Evolutionary conservation across 1,140 invertebrate genomes (phyloP).

Genomic region (Ephestia elutella): DNA sequence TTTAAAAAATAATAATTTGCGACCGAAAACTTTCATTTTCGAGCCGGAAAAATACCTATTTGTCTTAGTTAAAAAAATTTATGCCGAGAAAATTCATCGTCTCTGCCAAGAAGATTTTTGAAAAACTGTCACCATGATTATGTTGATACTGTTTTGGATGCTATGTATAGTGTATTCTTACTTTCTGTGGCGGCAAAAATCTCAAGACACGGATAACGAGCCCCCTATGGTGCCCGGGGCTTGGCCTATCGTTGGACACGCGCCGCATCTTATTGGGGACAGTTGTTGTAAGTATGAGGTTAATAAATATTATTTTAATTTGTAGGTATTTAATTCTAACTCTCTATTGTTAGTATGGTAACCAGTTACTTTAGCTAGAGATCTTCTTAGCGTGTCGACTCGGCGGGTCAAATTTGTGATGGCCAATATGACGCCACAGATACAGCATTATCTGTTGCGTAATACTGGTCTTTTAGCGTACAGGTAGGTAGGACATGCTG

Average conservation of each 20-base stretch:
- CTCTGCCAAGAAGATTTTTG: background rate
- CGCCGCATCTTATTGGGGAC: constrained; percentile 22
- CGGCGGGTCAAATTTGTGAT: too few relatives aligned
- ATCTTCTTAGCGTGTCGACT: too few relatives aligned
- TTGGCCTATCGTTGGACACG: constrained; percentile 26
- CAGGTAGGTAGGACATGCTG: too few relatives aligned
- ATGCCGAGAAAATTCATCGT: background rate
- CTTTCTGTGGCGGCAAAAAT: constrained; percentile 10
- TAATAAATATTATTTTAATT: background rate
- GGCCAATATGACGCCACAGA: too few relatives aligned
- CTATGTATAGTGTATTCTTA: constrained; percentile 11
- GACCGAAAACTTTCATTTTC: too few relatives aligned
- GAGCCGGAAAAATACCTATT: too few relatives aligned
- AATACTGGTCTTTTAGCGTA: too few relatives aligned
- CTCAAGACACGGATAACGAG: constrained; percentile 15
- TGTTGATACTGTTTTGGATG: constrained; percentile 11
- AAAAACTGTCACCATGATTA: constrained; percentile 2
- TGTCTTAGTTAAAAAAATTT: background rate
- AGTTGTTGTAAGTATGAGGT: constrained; percentile 21
- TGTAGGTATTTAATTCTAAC: too few relatives aligned
- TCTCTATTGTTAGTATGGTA: too few relatives aligned
- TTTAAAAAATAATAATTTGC: too few relatives aligned
- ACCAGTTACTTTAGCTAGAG: too few relatives aligned
- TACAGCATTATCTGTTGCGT: too few relatives aligned
- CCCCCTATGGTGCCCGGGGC: constrained; percentile 18